Base-by-base conservation (phyloP, 2,888 invertebrate genomes). In the Andrena praecox region DNA sequence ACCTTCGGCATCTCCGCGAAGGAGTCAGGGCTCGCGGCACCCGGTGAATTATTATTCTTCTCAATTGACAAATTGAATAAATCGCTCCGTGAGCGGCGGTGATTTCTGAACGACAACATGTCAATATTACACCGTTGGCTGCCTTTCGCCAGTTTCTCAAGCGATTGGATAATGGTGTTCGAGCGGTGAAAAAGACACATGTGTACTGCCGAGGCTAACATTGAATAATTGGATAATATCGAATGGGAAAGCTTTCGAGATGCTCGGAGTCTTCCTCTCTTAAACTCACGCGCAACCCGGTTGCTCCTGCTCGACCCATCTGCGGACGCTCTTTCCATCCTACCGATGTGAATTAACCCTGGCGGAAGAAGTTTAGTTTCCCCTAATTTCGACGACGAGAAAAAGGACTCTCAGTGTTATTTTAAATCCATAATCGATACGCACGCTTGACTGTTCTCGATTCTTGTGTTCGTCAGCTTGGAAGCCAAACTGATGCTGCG, bases 221-320 rank as follows among this genome's bases (percentile, higher is more conserved):
- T 81, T 76, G 77, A 81, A 85, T 80, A 86, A 87, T 87, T 84
- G 82, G 82, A 86, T 74, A 64, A 87, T 76, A 48, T 56, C 54
- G 71, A 71, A 56, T 16, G 80, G 54, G 42, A 67, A 35, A 35
- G 69, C 56, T 69, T 5, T 5, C 6, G n/a, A 27, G 54, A 20
- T 33, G n/a, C 29, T n/a, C 29, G 12, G 5, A 27, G 16, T 31
- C 35, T 52, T 29, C 20, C 54, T 20, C 54, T 24, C 2, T 54
- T 20, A 20, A 24, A 20, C 8, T 8, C 10, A 12, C 4, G 4
- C 2, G 8, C 10, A 56, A 24, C 24, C 12, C 27, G 20, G 1
- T 56, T 56, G 20, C 24, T 4, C 12, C 24, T 12, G 42, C 1
- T 42, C 42, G 1, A 42, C 4, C 42, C 16, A 42, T 16, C 16